Evolutionary conservation across 1,140 invertebrate species (phyloP).

Genomic region (Platorchestia sp.): DNA sequence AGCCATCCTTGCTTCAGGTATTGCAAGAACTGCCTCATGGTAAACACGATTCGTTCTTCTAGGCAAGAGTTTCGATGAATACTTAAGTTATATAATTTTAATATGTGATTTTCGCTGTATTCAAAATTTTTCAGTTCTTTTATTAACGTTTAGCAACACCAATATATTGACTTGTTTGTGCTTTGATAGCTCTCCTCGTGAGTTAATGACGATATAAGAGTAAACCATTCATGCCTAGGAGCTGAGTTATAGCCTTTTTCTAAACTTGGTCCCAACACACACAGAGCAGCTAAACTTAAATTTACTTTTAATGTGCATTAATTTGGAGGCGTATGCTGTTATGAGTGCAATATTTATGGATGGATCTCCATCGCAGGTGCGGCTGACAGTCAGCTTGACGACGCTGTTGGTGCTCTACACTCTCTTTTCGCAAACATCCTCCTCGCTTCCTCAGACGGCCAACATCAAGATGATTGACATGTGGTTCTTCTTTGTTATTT

Average conservation of each 20-base stretch:
- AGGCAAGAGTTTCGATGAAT: background rate
- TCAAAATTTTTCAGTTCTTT: background rate
- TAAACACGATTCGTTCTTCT: no score
- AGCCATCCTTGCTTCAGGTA: slow-evolving; percentile 62
- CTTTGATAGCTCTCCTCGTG: background rate
- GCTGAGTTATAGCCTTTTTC: background rate
- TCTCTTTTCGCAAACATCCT: slow-evolving; percentile 64
- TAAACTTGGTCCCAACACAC: background rate
- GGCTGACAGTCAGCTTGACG: slow-evolving; percentile 59
- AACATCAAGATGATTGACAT: slow-evolving; percentile 65
- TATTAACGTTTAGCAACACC: background rate
- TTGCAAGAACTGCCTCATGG: background rate
- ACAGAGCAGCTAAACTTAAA: background rate
- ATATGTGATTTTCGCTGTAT: background rate
- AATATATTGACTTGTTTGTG: background rate
- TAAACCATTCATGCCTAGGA: background rate
- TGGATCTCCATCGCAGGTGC: slow-evolving; percentile 51
- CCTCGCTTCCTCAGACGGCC: slow-evolving; percentile 61
- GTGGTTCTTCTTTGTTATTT: slow-evolving; percentile 67
- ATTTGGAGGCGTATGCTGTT: background rate
- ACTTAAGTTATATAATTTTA: background rate
- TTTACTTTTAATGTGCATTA: background rate
- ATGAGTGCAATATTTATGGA: background rate
- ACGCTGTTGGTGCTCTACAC: slow-evolving; percentile 63
- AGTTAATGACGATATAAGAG: background rate